phyloP scores from a whole-genome alignment of 2,888 invertebrate species.

The Tetranychus piercei region DNA sequence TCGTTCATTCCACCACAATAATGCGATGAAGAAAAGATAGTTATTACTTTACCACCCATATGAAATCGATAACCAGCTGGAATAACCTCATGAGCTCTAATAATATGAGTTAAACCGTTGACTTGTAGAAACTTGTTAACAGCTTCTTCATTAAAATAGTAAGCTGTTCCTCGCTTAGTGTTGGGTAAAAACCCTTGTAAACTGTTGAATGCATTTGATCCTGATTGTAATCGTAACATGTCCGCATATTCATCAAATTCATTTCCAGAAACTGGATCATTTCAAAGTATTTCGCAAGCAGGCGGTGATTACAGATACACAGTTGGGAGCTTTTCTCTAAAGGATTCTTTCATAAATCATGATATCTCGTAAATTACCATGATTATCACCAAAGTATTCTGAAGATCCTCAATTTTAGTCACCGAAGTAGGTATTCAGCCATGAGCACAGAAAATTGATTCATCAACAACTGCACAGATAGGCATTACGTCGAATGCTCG shows the following conservation, averaged over 20 bases:
- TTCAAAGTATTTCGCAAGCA: slow-evolving; percentile 63
- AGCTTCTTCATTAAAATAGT: slow-evolving; percentile 50
- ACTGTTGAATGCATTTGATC: slow-evolving; percentile 6
- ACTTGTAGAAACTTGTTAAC: slow-evolving; percentile 45
- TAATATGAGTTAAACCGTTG: slow-evolving; percentile 49
- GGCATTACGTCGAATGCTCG: slow-evolving; percentile 52
- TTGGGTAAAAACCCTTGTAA: slow-evolving; percentile 46
- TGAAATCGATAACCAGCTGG: slow-evolving; percentile 47
- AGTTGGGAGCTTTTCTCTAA: slow-evolving; percentile 47
- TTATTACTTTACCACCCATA: slow-evolving; percentile 47
- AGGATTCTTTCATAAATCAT: slow-evolving; percentile 48
- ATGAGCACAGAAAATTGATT: slow-evolving; percentile 55
- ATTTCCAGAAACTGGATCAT: slow-evolving; percentile 36
- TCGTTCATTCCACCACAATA: slow-evolving; percentile 55
- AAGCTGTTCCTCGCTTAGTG: slow-evolving; percentile 48
- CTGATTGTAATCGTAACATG: slow-evolving; percentile 8
- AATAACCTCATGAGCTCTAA: slow-evolving; percentile 54
- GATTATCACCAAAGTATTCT: slow-evolving; percentile 56
- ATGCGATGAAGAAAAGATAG: slow-evolving; percentile 54
- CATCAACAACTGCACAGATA: slow-evolving; percentile 52
- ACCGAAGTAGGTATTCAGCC: slow-evolving; percentile 49
- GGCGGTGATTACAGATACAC: slow-evolving; percentile 49
- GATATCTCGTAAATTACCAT: slow-evolving; percentile 51
- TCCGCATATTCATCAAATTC: slow-evolving; percentile 20
- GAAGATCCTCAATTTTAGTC: slow-evolving; percentile 34